Conservation (phyloP, 2,888 invertebrate genomes). For the Drosophila lacicola region DNA sequence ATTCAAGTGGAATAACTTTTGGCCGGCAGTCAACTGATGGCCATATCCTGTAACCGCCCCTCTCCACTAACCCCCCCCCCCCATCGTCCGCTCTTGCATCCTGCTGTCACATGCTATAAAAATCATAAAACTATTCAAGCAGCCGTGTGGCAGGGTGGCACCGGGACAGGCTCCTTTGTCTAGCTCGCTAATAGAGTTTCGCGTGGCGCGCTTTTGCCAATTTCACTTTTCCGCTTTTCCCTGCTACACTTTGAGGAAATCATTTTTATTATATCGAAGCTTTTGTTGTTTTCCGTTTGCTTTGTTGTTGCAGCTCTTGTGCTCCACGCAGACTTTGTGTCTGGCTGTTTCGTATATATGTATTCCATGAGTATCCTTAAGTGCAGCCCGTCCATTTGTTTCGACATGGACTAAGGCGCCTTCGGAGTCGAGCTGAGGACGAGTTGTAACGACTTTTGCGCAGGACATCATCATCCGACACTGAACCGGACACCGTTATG, state of each 20-base stretch:
- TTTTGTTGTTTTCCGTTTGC: conserved; percentile 73
- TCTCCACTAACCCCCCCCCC: too few species aligned
- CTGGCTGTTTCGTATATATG: conserved; percentile 34
- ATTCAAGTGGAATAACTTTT: conserved; percentile 52
- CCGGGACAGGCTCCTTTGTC: conserved; percentile 57
- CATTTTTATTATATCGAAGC: conserved; percentile 79
- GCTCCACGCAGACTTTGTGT: conserved; percentile 38
- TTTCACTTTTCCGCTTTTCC: conserved; percentile 63
- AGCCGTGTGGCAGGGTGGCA: neutral
- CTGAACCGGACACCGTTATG: conserved; percentile 29
- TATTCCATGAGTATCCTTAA: conserved; percentile 54
- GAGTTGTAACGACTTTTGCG: conserved; percentile 39
- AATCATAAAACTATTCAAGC: conserved; percentile 77
- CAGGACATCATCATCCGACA: neutral
- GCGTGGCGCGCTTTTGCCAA: conserved; percentile 60
- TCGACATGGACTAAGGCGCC: conserved; percentile 30
- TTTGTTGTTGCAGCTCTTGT: conserved; percentile 25
- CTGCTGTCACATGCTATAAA: conserved; percentile 74
- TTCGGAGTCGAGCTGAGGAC: conserved; percentile 15
- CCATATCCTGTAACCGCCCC: conserved; percentile 41
- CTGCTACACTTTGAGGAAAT: conserved; percentile 62
- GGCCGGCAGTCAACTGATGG: conserved; percentile 43
- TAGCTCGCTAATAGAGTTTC: conserved; percentile 75
- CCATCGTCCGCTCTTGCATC: conserved; percentile 26
- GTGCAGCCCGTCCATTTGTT: conserved; percentile 62